Percentiles rank a stretch among this genome's conserved stretches.
Conservation (phyloP, 2,113 vertebrate genomes). For the Actinemys pallida region DNA sequence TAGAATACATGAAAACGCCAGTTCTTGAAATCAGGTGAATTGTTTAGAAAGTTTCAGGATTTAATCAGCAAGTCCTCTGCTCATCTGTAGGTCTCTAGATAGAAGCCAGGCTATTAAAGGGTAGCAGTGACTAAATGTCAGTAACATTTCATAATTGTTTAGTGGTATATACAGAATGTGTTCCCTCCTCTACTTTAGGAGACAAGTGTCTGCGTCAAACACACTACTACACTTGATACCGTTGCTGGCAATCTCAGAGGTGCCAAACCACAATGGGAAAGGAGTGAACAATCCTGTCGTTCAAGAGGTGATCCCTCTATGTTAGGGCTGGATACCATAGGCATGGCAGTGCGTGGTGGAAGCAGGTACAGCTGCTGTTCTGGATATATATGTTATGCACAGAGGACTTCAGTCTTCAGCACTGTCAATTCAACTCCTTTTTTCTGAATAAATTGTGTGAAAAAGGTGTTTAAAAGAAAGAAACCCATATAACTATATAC, state of each 20-base stretch:
- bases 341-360: neutral
- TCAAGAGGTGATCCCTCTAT: neutral
- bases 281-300: neutral
- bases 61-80: neutral
- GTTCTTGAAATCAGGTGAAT: neutral
- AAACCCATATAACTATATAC: neutral
- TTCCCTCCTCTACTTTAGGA: neutral
- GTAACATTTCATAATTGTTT: neutral
- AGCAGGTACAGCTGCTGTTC: neutral
- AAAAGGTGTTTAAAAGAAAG: neutral
- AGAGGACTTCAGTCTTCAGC: neutral
- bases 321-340: rapidly evolving
- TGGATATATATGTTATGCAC: neutral
- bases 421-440: neutral
- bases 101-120: neutral
- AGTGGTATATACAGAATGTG: rapidly evolving
- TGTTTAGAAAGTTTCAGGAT: neutral
- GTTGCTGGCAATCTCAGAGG: neutral
- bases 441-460: rapidly evolving
- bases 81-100: neutral
- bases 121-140: neutral
- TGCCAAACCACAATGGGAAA: neutral
- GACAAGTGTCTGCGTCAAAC: neutral
- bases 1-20: neutral
- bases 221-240: neutral